Conservation (phyloP, 2,797 vertebrate genomes). For the Pangasius macronema region DNA sequence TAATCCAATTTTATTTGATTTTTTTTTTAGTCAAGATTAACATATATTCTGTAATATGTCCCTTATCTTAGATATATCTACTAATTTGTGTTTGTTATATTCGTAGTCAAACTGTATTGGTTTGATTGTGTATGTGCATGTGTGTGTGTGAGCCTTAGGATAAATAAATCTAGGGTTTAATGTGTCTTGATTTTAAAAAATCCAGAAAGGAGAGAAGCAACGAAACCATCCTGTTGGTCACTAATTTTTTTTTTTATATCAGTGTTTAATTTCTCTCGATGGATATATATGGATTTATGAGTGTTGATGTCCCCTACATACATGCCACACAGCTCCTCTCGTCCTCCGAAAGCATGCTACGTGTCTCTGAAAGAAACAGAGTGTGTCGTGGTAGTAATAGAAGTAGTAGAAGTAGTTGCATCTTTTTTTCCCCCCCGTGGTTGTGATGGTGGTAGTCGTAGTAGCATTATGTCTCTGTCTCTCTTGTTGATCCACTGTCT, state of each 20-base stretch:
- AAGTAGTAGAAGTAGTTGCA: conserved; percentile 53
- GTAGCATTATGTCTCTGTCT: conserved; percentile 67
- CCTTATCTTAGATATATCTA: not conserved
- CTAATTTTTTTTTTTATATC: conserved; percentile 77
- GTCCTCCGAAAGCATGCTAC: conserved; percentile 77
- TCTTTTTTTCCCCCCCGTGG: conserved; percentile 51
- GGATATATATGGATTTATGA: conserved; percentile 80
- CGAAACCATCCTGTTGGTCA: conserved; percentile 76
- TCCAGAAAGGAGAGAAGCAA: conserved; percentile 42
- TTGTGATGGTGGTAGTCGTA: conserved; percentile 62
- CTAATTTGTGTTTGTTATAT: not conserved
- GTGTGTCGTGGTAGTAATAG: conserved; percentile 67
- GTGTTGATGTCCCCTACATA: conserved; percentile 82
- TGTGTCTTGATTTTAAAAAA: not conserved
- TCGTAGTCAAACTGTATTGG: not conserved
- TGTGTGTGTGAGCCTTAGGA: not conserved
- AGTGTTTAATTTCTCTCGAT: conserved; percentile 82
- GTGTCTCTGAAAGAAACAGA: conserved; percentile 60
- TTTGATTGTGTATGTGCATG: not conserved
- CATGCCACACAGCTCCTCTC: conserved; percentile 82
- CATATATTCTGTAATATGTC: not conserved
- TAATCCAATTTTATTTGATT: not conserved
- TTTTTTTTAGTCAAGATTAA: not conserved
- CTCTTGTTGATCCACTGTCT: conserved; percentile 72
- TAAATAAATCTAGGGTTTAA: not conserved